A percentile compares a stretch with the other conserved stretches of the same genome.
Conservation (phyloP, 2,888 invertebrate genomes). For the Aporophyla lueneburgensis region DNA sequence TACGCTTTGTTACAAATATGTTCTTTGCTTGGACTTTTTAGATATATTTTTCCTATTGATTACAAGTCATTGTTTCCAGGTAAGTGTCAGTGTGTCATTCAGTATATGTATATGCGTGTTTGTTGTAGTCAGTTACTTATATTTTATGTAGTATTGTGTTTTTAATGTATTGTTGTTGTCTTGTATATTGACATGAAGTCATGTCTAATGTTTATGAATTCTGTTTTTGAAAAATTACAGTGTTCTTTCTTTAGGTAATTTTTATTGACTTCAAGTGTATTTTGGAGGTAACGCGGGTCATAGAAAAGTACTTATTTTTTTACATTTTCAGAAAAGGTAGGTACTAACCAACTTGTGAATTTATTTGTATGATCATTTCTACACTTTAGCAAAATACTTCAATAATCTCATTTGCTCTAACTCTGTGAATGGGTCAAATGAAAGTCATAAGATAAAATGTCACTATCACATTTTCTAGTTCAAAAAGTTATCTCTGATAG, state of each 20-base stretch:
- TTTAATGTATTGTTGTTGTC: neutral
- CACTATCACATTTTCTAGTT: slow-evolving; percentile 43
- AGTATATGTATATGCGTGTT: neutral
- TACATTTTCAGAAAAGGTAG: neutral
- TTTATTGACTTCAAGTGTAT: neutral
- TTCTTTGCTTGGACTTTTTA: neutral
- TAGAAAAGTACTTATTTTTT: too few relatives aligned
- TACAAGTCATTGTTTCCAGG: slow-evolving; percentile 46
- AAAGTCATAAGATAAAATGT: slow-evolving; percentile 45
- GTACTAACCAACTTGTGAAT: neutral
- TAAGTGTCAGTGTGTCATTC: slow-evolving; percentile 57
- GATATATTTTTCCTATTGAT: slow-evolving; percentile 34
- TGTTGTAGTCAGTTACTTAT: neutral
- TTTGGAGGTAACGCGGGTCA: too few relatives aligned
- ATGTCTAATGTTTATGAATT: neutral
- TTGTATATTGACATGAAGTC: slow-evolving; percentile 15
- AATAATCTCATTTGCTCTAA: slow-evolving; percentile 10
- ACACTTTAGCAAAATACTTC: neutral
- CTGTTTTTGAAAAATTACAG: neutral
- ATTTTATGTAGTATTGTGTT: slow-evolving; percentile 1
- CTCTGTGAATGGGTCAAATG: slow-evolving; percentile 47
- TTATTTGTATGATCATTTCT: neutral
- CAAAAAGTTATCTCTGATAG: slow-evolving; percentile 23
- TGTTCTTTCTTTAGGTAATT: neutral
- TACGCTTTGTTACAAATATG: neutral